Conservation (phyloP, 2,797 vertebrate genomes). For the Lepus townsendii region DNA sequence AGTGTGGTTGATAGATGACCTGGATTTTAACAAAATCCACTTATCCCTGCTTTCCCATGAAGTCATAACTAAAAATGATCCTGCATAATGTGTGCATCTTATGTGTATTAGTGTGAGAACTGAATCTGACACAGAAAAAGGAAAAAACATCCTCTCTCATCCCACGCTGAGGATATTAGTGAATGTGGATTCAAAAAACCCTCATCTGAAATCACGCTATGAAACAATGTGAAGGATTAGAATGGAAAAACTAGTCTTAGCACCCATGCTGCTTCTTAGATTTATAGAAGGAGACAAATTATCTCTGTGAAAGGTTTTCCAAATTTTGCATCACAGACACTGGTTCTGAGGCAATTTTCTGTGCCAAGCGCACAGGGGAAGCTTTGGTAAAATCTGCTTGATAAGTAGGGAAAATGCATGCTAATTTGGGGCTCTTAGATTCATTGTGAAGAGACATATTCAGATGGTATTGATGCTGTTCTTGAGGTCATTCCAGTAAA, state of each 20-base stretch:
- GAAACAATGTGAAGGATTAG: background rate
- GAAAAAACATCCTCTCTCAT: background rate
- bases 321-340: background rate
- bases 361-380: background rate
- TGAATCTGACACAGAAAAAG: slow-evolving; percentile 20
- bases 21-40: background rate
- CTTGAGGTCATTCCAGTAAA: background rate
- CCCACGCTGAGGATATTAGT: background rate
- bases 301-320: background rate
- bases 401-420: background rate
- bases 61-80: background rate
- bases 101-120: background rate
- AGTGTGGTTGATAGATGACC: background rate
- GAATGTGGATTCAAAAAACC: background rate
- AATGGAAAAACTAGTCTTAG: background rate
- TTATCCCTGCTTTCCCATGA: background rate
- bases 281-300: background rate
- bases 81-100: background rate
- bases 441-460: background rate
- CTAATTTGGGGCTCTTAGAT: background rate
- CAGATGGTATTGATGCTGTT: background rate
- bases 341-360: background rate
- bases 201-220: slow-evolving; percentile 14
- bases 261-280: background rate
- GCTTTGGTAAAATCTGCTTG: background rate